These are phyloP conservation scores for Drosophila neotestacea DNA, from an alignment of 2,888 invertebrate genomes.

Conservation along the genomic window DNA sequence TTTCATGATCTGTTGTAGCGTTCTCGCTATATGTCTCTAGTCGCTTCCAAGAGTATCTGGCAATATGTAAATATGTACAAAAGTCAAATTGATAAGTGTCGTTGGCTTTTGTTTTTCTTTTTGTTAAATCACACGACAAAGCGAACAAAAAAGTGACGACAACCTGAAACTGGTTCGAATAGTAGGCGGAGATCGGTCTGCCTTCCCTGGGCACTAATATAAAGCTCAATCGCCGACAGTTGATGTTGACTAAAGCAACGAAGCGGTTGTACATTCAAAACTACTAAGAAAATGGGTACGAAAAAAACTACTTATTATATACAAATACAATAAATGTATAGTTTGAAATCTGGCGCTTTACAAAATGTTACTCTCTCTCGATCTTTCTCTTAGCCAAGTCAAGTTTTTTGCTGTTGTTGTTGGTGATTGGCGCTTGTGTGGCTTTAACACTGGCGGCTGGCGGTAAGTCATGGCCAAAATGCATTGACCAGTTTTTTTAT, in stretches of 20 bases:
- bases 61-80: conserved; percentile 47
- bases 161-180: conserved; percentile 59
- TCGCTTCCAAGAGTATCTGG: conserved; percentile 15
- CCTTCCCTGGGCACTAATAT: conserved; percentile 50
- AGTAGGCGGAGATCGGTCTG: conserved; percentile 36
- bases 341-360: background rate
- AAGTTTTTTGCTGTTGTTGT: conserved; percentile 47
- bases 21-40: conserved; percentile 17
- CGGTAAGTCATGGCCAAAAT: conserved; percentile 61
- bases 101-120: conserved; percentile 31
- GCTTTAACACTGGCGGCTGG: conserved; percentile 61
- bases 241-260: conserved; percentile 48
- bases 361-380: background rate
- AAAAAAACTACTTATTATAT: conserved; percentile 4
- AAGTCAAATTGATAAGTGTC: conserved; percentile 56
- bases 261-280: conserved; percentile 53
- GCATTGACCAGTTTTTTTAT: conserved; percentile 6
- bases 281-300: conserved; percentile 44
- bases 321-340: background rate
- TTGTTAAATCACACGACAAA: conserved; percentile 45
- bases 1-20: conserved; percentile 36
- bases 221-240: conserved; percentile 64
- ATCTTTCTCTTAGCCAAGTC: conserved; percentile 42
- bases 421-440: conserved; percentile 61
- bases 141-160: conserved; percentile 21